phyloP scores from a whole-genome alignment of 2,113 vertebrate genomes.

The Passer domesticus region DNA sequence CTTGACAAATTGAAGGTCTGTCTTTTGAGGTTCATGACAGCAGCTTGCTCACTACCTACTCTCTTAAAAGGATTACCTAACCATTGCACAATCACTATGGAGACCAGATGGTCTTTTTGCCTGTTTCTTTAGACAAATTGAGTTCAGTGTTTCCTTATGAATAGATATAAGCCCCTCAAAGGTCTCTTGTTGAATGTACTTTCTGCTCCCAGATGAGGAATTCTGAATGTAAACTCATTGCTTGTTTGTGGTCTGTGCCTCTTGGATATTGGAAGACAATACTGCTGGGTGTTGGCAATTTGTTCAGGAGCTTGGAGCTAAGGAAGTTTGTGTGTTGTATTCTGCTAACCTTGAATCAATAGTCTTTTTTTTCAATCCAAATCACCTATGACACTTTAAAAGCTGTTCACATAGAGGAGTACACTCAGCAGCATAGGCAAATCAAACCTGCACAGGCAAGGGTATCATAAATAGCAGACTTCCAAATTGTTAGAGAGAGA shows the following conservation, averaged over 20 bases:
- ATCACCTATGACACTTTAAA: background rate
- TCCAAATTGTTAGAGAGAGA: background rate
- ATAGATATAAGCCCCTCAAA: slow-evolving; percentile 41
- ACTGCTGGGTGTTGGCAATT: background rate
- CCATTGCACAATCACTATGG: slow-evolving; percentile 34
- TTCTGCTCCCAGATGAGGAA: slow-evolving; percentile 35
- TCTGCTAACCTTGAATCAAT: background rate
- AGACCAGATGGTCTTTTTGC: slow-evolving; percentile 67
- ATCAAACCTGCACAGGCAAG: background rate
- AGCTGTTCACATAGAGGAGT: background rate
- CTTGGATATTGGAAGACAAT: background rate
- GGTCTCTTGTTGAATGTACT: slow-evolving; percentile 2
- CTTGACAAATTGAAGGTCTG: background rate
- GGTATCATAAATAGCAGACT: background rate
- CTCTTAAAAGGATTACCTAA: slow-evolving; percentile 50
- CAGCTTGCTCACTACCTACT: slow-evolving; percentile 39
- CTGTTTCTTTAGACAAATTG: slow-evolving; percentile 38
- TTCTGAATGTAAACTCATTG: slow-evolving; percentile 22
- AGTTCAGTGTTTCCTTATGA: slow-evolving; percentile 6
- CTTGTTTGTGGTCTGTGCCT: background rate
- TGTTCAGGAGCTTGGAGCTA: background rate
- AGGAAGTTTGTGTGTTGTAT: background rate
- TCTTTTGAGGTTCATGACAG: slow-evolving; percentile 8
- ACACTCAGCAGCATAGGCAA: background rate
- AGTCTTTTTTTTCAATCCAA: background rate